These are phyloP conservation scores for Colius striatus DNA, from an alignment of 2,113 vertebrate genomes.

Conservation along the genomic window DNA sequence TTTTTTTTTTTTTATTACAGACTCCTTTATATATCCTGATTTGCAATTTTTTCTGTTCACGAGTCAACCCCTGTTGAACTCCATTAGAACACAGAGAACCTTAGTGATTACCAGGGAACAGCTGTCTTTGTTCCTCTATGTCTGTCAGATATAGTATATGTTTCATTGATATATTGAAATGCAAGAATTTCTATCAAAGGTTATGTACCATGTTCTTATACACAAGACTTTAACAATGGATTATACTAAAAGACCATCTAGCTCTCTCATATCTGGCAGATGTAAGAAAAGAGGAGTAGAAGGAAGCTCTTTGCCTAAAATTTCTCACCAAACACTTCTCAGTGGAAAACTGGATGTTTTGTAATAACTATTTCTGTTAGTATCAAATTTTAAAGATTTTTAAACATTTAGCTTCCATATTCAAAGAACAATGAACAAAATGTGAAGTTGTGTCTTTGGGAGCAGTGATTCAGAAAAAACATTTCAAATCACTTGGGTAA, in stretches of 20 bases:
- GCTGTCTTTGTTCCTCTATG: not conserved
- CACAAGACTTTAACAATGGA: not conserved
- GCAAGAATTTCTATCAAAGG: not conserved
- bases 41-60: not conserved
- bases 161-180: not conserved
- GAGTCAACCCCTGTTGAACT: not conserved
- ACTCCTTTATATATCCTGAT: not conserved
- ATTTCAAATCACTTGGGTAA: not conserved
- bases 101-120: not conserved
- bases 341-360: not conserved
- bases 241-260: not conserved
- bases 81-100: not conserved
- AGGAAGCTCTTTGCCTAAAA: not conserved
- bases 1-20: not conserved
- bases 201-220: not conserved
- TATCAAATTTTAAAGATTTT: not conserved
- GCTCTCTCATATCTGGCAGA: not conserved
- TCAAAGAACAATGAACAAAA: not conserved
- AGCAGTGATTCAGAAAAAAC: not conserved
- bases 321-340: not conserved
- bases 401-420: not conserved
- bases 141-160: not conserved
- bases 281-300: not conserved
- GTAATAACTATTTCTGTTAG: not conserved
- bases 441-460: not conserved